These are phyloP conservation scores for Thalassarche chlororhynchos DNA, from an alignment of 2,113 vertebrate species.

Conservation along the genomic window DNA sequence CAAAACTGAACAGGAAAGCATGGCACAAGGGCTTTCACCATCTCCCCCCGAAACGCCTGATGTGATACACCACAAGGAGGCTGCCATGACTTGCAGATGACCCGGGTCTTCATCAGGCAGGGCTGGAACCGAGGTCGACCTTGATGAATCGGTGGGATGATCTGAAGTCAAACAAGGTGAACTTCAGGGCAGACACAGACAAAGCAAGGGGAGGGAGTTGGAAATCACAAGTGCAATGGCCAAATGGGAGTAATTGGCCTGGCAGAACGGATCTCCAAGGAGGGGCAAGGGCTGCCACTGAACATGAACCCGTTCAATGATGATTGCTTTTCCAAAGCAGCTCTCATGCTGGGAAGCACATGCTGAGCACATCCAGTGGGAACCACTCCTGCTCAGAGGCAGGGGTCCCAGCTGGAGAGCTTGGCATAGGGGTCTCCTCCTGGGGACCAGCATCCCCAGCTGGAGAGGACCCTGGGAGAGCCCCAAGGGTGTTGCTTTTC, in stretches of 20 bases:
- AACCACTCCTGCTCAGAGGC: background rate
- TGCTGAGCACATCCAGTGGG: rapidly evolving
- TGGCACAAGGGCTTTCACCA: background rate
- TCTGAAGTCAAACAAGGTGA: conserved; percentile 1
- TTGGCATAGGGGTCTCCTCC: background rate
- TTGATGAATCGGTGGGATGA: background rate
- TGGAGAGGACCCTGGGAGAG: background rate
- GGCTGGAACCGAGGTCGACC: rapidly evolving
- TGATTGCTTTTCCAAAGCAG: background rate
- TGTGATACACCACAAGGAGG: background rate
- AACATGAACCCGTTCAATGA: background rate
- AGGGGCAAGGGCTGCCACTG: background rate
- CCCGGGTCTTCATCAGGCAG: background rate
- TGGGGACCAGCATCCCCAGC: background rate
- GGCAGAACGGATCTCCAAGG: background rate
- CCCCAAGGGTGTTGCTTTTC: background rate
- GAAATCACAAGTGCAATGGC: background rate
- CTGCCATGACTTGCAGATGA: background rate
- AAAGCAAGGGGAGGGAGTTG: background rate
- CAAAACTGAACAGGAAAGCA: background rate
- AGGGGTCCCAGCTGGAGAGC: background rate
- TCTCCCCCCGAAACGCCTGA: background rate
- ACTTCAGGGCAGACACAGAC: background rate
- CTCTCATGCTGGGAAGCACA: background rate
- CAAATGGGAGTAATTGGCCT: background rate